Percentiles rank a stretch among this genome's conserved stretches.
Evolutionary conservation across 2,888 invertebrate species (phyloP).

Genomic region (Dasysyrphus albostriatus): DNA sequence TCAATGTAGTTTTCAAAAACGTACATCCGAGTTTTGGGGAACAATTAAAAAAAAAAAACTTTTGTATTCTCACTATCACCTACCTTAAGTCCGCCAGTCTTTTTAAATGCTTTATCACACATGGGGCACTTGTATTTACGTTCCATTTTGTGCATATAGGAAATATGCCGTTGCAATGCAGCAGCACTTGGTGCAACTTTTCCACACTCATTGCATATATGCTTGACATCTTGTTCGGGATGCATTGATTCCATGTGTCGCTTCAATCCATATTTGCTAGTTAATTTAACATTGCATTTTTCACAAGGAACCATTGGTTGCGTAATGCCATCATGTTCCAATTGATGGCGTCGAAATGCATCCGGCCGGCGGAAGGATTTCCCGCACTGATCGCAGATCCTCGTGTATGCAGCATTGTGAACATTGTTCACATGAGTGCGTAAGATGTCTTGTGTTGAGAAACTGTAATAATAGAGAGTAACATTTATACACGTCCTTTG

Average conservation of each 20-base stretch:
- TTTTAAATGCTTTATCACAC: slow-evolving; percentile 82
- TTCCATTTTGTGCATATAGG: slow-evolving; percentile 80
- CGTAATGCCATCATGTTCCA: slow-evolving; percentile 80
- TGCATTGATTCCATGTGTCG: slow-evolving; percentile 82
- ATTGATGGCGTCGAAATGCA: slow-evolving; percentile 80
- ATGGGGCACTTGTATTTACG: slow-evolving; percentile 81
- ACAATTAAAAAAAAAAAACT: too few species aligned
- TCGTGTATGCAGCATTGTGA: slow-evolving; percentile 80
- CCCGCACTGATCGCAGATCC: slow-evolving; percentile 82
- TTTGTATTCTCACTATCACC: slow-evolving; percentile 15
- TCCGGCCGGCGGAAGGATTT: slow-evolving; percentile 80
- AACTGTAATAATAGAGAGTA: slow-evolving; percentile 76
- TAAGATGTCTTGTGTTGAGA: slow-evolving; percentile 79
- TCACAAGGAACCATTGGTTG: slow-evolving; percentile 79
- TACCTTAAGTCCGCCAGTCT: slow-evolving; percentile 79
- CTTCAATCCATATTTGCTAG: slow-evolving; percentile 80
- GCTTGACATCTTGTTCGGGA: slow-evolving; percentile 78
- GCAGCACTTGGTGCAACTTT: slow-evolving; percentile 80
- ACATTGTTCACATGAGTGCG: slow-evolving; percentile 80
- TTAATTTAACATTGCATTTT: slow-evolving; percentile 80
- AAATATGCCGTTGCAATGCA: slow-evolving; percentile 80
- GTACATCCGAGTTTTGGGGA: too few species aligned
- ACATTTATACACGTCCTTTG: neutral
- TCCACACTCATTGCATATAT: slow-evolving; percentile 79
- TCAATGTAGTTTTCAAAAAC: too few species aligned